Percentiles rank a stretch among this genome's conserved stretches.
These are phyloP conservation scores for Protonemura montana DNA, from an alignment of 2,888 invertebrate species.

Conservation along the genomic window DNA sequence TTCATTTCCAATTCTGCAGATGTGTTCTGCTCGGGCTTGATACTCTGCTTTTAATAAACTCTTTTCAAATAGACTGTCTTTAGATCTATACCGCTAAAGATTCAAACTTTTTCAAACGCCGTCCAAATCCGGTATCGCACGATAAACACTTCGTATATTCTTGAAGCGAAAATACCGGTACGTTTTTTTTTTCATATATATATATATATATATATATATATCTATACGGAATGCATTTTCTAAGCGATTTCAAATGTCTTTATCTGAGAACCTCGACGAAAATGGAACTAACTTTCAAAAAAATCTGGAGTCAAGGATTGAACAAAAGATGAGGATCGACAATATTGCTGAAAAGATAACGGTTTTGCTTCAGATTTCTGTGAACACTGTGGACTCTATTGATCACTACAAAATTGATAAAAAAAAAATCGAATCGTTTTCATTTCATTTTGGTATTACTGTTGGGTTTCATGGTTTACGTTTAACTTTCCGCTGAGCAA, in stretches of 20 bases:
- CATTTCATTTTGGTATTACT: too few species aligned
- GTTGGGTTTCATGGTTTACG: too few species aligned
- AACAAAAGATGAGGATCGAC: too few species aligned
- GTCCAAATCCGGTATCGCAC: not conserved
- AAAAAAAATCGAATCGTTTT: too few species aligned
- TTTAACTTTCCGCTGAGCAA: too few species aligned
- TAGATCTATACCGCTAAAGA: not conserved
- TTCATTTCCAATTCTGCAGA: not conserved
- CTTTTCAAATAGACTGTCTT: not conserved
- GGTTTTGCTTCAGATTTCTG: too few species aligned
- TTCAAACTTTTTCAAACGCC: too few species aligned
- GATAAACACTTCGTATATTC: not conserved
- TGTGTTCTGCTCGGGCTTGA: not conserved
- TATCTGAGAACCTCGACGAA: not conserved
- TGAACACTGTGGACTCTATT: too few species aligned
- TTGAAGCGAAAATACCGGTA: not conserved
- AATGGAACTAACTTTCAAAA: not conserved
- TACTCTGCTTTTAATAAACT: not conserved
- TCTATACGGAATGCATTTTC: too few species aligned
- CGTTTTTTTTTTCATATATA: not conserved
- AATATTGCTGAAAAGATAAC: too few species aligned
- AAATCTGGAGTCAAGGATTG: not conserved
- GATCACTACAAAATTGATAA: too few species aligned
- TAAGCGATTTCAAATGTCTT: constrained; percentile 7
- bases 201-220: too few species aligned